Base-by-base conservation (phyloP, 2,797 vertebrate species). In the Acanthornis magna region DNA sequence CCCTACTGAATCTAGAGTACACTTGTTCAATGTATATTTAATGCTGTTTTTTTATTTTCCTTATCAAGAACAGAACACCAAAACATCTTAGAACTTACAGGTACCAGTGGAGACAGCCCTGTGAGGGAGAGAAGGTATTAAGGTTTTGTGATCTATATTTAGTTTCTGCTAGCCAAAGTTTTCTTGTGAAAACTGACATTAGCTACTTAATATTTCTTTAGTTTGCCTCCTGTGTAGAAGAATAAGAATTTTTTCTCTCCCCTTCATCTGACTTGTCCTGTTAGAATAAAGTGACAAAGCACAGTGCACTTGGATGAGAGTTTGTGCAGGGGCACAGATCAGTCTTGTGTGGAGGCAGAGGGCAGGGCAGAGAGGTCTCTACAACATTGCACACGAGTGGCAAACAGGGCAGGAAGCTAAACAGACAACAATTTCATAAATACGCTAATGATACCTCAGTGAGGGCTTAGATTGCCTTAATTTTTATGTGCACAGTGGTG, bases 341-440 rank as follows among this genome's bases (percentile, higher is more conserved):
- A 55, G 22, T n/a, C 60, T 19, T 65, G 27, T 29, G 25, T 77
- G 18, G 25, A 55, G 38, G n/a, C 82, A 22, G 57, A 73, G 13
- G 26, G 14, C 58, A 85, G 51, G 63, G 13, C 23, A 54, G 34
- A 81, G 54, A 17, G 42, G 30, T 51, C 43, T 82, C 29, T 38
- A 42, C 60, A 73, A 10, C 13, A 9, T 3, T 1, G 0, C 29
- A 72, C 0, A 1, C 32, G 65, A 50, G 82, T 23, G 19, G 10
- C 27, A 45, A 83, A 16, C 12, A 32, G 16, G 4, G 8, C 17
- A n/a, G 48, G 42, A 79, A 79, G 23, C 10, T 42, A 55, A 84
- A 47, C 16, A 88, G 67, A 21, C 4, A 80, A 43, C 2, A 79
- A 32, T 40, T 85, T 89, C 13, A 89, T 66, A 78, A 78, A 26